Evolutionary conservation across 2,113 vertebrate species (phyloP).

Genomic region (Leucopternis melanops): DNA sequence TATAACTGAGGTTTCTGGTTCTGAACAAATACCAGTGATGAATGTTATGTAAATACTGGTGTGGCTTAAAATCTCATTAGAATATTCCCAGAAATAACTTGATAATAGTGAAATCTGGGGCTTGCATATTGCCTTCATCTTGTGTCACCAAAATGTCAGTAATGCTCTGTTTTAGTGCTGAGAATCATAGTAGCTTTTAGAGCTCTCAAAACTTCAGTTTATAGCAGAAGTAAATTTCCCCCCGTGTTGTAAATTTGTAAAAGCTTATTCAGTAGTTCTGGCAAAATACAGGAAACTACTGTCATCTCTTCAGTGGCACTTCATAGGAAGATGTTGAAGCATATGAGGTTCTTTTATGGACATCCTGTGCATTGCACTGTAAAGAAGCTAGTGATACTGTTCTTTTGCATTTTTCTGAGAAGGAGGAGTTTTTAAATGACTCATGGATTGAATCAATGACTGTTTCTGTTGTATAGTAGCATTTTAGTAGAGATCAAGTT

Average conservation of each 20-base stretch:
- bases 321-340: not conserved
- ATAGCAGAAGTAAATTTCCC: not conserved
- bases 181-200: not conserved
- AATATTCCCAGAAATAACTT: constrained; percentile 32
- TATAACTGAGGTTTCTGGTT: not conserved
- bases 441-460: not conserved
- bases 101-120: not conserved
- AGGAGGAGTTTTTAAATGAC: not conserved
- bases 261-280: not conserved
- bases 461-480: not conserved
- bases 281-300: not conserved
- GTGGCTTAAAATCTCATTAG: constrained; percentile 17
- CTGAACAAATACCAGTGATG: constrained; percentile 15
- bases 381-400: not conserved
- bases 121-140: not conserved
- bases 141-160: not conserved
- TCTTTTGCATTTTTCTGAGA: not conserved
- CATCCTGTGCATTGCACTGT: not conserved
- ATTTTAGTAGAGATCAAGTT: not conserved
- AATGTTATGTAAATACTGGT: constrained; percentile 7
- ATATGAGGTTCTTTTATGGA: not conserved
- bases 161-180: not conserved
- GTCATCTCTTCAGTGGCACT: constrained; percentile 11
- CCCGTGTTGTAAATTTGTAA: not conserved
- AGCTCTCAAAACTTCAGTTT: not conserved